Evolutionary conservation across 2,888 invertebrate genomes (phyloP).

Genomic region (Carabus problematicus): DNA sequence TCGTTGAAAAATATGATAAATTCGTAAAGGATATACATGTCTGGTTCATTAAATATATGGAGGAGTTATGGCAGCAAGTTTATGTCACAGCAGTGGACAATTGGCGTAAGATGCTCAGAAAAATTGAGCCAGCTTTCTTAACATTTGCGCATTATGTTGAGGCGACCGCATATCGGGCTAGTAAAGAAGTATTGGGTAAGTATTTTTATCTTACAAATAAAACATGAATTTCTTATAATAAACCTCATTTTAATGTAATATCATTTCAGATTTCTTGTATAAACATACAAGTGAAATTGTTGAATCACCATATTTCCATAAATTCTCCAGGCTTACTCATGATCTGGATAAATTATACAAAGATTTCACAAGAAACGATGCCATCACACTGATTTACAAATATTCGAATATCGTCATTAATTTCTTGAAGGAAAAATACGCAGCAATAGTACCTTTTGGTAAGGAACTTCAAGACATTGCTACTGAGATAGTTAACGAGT

Average conservation of each 20-base stretch:
- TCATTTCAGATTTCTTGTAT: conserved; percentile 74
- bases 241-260: background rate
- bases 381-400: conserved; percentile 79
- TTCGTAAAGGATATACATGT: conserved; percentile 81
- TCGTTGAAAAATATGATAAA: conserved; percentile 79
- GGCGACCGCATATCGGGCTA: conserved; percentile 74
- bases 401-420: conserved; percentile 73
- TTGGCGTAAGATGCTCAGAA: conserved; percentile 75
- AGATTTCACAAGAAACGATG: conserved; percentile 78
- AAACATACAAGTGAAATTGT: conserved; percentile 80
- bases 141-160: conserved; percentile 79
- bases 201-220: conserved; percentile 12
- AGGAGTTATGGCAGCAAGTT: conserved; percentile 76
- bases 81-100: conserved; percentile 70
- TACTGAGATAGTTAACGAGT: conserved; percentile 68
- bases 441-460: conserved; percentile 72
- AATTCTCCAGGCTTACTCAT: conserved; percentile 79
- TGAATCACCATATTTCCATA: conserved; percentile 81
- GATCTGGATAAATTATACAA: conserved; percentile 82
- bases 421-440: conserved; percentile 72
- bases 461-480: conserved; percentile 69
- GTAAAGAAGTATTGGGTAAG: conserved; percentile 72
- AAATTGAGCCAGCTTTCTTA: conserved; percentile 80
- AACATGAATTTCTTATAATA: conserved; percentile 12
- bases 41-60: conserved; percentile 72